Evolutionary conservation across 2,797 vertebrate species (phyloP), one percentile per base, ranked within the genome.

Genomic region (Gambelia wislizenii): DNA sequence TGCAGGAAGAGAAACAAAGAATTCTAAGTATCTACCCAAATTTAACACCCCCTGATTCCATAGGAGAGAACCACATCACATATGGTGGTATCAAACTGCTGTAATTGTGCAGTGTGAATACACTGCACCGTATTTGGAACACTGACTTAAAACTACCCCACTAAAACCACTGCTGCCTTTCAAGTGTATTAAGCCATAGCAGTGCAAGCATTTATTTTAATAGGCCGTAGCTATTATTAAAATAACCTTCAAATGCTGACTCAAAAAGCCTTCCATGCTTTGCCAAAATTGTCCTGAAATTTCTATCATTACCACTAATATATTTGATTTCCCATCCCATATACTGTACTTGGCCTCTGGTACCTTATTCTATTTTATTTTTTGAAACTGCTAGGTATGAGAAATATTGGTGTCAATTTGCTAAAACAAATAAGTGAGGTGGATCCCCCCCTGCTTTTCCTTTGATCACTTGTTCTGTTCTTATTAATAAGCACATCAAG

Each of bases 171-270:
- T 96, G 30, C 49, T 76, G 22, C 54, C 52, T 85, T 89, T 67
- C 72, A 93, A 94, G 89, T 91, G 89, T 86, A 83, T 95, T 94
- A 97, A 97, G 92, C 84, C 93, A 92, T 92, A 64, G 88, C 85
- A 84, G 94, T 93, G 94, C 95, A 96, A 95, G 94, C 90, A 91
- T 96, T 94, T 96, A 95, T 96, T 96, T 96, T 95, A 97, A 95
- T 96, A 96, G 95, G 91, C 89, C 96, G 93, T 95, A 94, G 93
- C 93, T 96, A 93, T 95, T 95, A 96, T 94, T 96, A 96, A 97
- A 97, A 97, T 96, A 96, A 95, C 96, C 93, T 97, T 96, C 93
- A 90, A 96, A 94, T 96, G 94, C 96, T 96, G 94, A 95, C 95
- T 96, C 93, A 94, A 95, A 87, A 97, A 96, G 96, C 95, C 94